phyloP scores from a whole-genome alignment of 2,888 invertebrate species.

The Tetranychus truncatus region DNA sequence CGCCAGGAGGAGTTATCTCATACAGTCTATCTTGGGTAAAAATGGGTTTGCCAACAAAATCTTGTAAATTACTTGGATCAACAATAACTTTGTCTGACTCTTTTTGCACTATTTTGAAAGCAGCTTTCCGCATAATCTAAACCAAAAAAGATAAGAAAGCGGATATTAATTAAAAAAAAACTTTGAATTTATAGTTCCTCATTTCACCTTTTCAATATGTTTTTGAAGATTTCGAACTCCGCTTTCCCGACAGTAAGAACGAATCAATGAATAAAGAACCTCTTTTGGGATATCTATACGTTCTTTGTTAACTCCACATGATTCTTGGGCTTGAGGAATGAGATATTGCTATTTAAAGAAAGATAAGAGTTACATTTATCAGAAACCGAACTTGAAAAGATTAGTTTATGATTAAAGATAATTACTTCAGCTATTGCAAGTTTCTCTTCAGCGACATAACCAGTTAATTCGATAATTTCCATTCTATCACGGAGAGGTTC shows the following conservation, averaged over 20 bases:
- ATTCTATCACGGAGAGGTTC: constrained; percentile 90
- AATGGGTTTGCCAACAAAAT: constrained; percentile 82
- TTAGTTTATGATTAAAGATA: neutral
- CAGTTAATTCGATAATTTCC: constrained; percentile 98
- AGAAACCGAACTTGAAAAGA: neutral
- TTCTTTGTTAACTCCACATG: constrained; percentile 54
- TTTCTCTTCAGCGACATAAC: constrained; percentile 97
- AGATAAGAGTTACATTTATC: neutral
- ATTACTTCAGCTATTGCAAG: constrained; percentile 63
- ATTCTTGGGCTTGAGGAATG: constrained; percentile 70
- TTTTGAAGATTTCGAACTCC: constrained; percentile 95
- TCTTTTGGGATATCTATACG: constrained; percentile 52
- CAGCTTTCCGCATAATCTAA: constrained; percentile 72
- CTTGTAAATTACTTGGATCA: constrained; percentile 49
- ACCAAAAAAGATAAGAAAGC: neutral
- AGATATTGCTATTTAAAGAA: constrained; percentile 48
- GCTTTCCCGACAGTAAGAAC: constrained; percentile 85
- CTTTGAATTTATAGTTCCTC: neutral
- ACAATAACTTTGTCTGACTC: constrained; percentile 50
- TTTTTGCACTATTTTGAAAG: constrained; percentile 72
- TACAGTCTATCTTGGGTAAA: constrained; percentile 94
- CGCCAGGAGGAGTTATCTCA: constrained; percentile 69
- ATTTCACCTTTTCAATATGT: constrained; percentile 64
- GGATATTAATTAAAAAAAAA: neutral
- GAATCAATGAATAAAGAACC: constrained; percentile 60